Percentiles rank a stretch among this genome's conserved stretches.
These are phyloP conservation scores for Lathamus discolor DNA, from an alignment of 2,113 vertebrate genomes.

Conservation along the genomic window DNA sequence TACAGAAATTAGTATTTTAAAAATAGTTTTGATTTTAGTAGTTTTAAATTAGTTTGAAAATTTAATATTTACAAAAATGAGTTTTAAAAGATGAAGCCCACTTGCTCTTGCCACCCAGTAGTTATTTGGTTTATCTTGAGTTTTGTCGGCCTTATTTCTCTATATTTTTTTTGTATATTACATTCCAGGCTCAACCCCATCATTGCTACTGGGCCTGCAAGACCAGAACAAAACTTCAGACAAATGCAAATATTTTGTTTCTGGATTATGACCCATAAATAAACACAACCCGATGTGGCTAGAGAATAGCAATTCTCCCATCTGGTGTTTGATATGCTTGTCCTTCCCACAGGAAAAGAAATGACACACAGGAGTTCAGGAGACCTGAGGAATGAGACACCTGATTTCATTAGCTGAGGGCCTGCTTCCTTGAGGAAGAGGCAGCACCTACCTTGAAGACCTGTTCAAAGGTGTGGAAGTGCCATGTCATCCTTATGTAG, in stretches of 20 bases:
- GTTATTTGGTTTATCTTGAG: background rate
- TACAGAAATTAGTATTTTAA: background rate
- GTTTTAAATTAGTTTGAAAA: background rate
- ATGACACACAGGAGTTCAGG: background rate
- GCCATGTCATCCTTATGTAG: accelerated
- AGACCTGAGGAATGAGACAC: background rate
- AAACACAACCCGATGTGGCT: background rate
- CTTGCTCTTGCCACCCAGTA: background rate
- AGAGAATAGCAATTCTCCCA: background rate
- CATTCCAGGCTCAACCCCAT: background rate
- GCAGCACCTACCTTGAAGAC: background rate
- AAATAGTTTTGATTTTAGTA: background rate
- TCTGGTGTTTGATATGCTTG: background rate
- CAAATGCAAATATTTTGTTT: background rate
- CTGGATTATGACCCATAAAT: background rate
- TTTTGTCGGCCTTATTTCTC: background rate
- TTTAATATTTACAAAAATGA: background rate
- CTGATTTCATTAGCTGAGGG: background rate
- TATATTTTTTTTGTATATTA: background rate
- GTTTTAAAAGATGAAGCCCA: background rate
- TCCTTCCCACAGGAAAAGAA: background rate
- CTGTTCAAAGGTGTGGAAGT: background rate
- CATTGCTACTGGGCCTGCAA: background rate
- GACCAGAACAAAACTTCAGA: background rate
- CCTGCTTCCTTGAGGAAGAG: background rate